Percentiles rank a stretch among this genome's conserved stretches.
Conservation (phyloP, 2,888 invertebrate species). For the Nebria salina region DNA sequence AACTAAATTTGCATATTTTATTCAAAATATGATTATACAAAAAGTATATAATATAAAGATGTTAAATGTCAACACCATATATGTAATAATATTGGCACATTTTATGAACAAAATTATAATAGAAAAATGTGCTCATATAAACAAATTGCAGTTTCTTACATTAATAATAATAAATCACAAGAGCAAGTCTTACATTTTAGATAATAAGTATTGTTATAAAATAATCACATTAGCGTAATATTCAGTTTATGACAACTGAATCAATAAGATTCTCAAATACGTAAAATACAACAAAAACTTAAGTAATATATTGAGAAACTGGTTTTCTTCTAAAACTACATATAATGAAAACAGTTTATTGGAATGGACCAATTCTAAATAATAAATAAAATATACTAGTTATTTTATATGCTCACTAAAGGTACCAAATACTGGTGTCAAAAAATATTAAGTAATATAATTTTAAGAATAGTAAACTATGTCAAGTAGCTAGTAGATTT, state of each 20-base stretch:
- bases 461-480: conserved; percentile 13
- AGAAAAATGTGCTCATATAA: neutral
- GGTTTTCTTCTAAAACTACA: neutral
- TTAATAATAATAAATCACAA: neutral
- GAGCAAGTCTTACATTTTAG: neutral
- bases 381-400: conserved; percentile 1
- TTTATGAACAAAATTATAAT: neutral
- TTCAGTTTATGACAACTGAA: neutral
- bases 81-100: neutral
- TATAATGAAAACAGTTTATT: neutral
- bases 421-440: neutral
- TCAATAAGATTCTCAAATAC: neutral
- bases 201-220: neutral
- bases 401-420: neutral
- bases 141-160: neutral
- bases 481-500: conserved; percentile 5
- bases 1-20: neutral
- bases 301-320: neutral
- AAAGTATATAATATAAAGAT: neutral
- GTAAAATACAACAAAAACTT: neutral
- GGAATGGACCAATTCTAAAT: neutral
- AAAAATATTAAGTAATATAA: neutral
- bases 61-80: neutral
- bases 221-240: neutral
- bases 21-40: neutral